Base-by-base conservation (phyloP, 2,888 invertebrate species). In the Pecten maximus region DNA sequence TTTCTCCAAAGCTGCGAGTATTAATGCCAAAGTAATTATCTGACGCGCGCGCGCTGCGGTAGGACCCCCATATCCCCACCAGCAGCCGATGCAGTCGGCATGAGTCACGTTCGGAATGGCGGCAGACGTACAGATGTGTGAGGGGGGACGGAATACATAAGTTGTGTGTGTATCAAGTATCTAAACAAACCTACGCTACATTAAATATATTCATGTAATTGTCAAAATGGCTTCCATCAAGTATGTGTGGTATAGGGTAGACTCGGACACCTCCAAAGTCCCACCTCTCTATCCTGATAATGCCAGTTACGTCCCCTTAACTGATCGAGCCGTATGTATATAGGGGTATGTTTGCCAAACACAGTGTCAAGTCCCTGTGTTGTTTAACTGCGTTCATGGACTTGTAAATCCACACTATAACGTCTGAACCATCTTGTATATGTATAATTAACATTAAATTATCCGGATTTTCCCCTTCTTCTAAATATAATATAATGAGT, bases 1-100 rank as follows among this genome's bases (percentile, higher is more conserved):
- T 74, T 74, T 74, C 74, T 74, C 74, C 74, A 74, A 74, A 74
- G 74, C 74, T 74, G 28, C 35, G 12, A 74, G 74, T 28, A 74
- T 74, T 74, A 74, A 74, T 74, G 74, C 74, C 28, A 74, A 74
- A 74, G 74, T 74, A 74, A 74, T 74, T 74, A 74, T 74, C 74
- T 15, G 74, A 74, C 74, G 74, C 35, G 74, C 74, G 28, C 74
- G 74, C 74, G 74, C 74, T 74, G 74, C 23, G 28, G 28, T 28
- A 23, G 74, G 74, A 74, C 74, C 23, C 74, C 10, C 12, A 74
- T 74, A 74, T 74, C 74, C 35, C 8, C 6, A 28, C 8, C 74
- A 74, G 74, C 74, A 74, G 74, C 74, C 74, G 28, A 74, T 35
- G 35, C 74, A 6, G 35, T 35, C 8, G 28, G 74, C 74, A 74